Evolutionary conservation across 1,140 invertebrate species (phyloP).

Genomic region (Procambarus clarkii): DNA sequence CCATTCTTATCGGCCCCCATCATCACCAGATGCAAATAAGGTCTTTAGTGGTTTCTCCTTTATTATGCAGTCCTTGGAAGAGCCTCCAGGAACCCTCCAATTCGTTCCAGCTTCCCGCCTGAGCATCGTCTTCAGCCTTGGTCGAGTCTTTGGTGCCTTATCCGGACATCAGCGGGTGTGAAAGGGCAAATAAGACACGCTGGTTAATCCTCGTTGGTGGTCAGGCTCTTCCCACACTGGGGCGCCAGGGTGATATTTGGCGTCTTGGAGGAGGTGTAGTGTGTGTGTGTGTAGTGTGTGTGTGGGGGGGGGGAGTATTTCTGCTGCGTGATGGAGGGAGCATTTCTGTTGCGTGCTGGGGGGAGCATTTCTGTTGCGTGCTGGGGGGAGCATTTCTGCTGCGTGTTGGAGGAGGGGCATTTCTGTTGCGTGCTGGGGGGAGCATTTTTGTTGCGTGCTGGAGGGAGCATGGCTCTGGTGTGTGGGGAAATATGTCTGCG

Average conservation of each 20-base stretch:
- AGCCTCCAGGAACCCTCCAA: slow-evolving; percentile 41
- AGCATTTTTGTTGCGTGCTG: too few relatives aligned
- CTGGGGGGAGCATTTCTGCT: too few relatives aligned
- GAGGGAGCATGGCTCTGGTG: too few relatives aligned
- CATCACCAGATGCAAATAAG: slow-evolving; percentile 67
- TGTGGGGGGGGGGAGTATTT: too few relatives aligned
- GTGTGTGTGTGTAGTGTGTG: not conserved
- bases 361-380: too few relatives aligned
- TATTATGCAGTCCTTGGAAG: slow-evolving; percentile 57
- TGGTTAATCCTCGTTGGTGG: slow-evolving; percentile 56
- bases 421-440: too few relatives aligned
- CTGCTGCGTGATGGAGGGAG: too few relatives aligned
- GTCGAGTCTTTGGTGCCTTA: slow-evolving; percentile 52
- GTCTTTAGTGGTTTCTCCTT: slow-evolving; percentile 61
- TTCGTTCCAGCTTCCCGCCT: slow-evolving; percentile 69
- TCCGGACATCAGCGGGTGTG: slow-evolving; percentile 58
- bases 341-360: too few relatives aligned
- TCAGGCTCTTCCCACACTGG: slow-evolving; percentile 25
- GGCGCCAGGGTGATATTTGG: not conserved
- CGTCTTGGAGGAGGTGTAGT: not conserved
- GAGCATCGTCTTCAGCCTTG: slow-evolving; percentile 57
- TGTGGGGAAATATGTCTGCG: too few relatives aligned
- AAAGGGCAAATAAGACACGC: slow-evolving; percentile 64
- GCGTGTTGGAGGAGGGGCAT: too few relatives aligned
- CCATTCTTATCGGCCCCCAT: slow-evolving; percentile 67